These are phyloP conservation scores for Clusia tigrina DNA, from an alignment of 2,888 invertebrate genomes.

Conservation along the genomic window DNA sequence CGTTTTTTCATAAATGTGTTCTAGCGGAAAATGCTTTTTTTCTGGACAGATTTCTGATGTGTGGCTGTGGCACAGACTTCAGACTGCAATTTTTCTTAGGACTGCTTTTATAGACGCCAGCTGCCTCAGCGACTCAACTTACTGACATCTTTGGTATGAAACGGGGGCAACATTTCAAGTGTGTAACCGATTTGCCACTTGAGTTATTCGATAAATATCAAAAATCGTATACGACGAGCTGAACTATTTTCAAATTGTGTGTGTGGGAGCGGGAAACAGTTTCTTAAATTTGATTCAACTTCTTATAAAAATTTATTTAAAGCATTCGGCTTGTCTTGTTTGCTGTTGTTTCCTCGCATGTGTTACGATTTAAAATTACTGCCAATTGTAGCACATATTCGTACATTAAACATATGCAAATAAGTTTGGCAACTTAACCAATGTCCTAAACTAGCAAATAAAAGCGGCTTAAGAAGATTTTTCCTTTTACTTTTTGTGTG, in stretches of 20 bases:
- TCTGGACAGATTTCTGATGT: slow-evolving; percentile 7
- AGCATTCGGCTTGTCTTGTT: background rate
- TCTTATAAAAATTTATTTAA: background rate
- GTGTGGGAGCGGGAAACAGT: background rate
- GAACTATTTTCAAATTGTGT: slow-evolving; percentile 4
- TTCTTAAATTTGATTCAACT: background rate
- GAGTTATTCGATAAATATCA: slow-evolving; percentile 57
- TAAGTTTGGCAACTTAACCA: slow-evolving; percentile 50
- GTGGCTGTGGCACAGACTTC: background rate
- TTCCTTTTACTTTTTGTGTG: slow-evolving; percentile 16
- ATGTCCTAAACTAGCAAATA: slow-evolving; percentile 20
- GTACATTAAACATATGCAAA: slow-evolving; percentile 50
- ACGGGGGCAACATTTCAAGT: slow-evolving; percentile 51
- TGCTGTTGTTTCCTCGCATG: slow-evolving; percentile 11
- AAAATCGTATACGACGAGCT: slow-evolving; percentile 37
- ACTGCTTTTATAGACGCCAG: background rate
- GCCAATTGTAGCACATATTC: slow-evolving; percentile 32
- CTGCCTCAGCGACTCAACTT: background rate
- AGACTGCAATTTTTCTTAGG: background rate
- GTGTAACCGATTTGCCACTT: slow-evolving; percentile 62
- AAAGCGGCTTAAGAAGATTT: slow-evolving; percentile 45
- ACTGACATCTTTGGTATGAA: slow-evolving; percentile 20
- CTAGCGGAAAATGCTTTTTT: slow-evolving; percentile 57
- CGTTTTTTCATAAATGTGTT: slow-evolving; percentile 54
- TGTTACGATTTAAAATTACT: slow-evolving; percentile 40